Base-by-base conservation (phyloP, 2,797 vertebrate species). In the Lateolabrax maculatus region DNA sequence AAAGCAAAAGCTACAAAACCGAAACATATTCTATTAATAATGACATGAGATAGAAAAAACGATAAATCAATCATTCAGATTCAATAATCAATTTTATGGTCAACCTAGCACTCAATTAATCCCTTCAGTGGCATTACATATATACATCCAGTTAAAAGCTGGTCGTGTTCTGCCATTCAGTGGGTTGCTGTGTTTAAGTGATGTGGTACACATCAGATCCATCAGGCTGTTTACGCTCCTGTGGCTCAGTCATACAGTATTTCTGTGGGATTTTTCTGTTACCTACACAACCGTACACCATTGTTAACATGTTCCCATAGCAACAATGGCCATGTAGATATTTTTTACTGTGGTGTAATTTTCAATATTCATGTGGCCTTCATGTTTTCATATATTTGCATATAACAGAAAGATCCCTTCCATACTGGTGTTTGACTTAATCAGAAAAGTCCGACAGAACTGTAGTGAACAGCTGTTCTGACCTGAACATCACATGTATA, bases 131-230 rank as follows among this genome's bases (percentile, higher is more conserved):
- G 46, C 18, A 9, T 65, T 16, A 60, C 62, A 55, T 3, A 44
- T 29, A 65, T 6, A 65, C 29, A 65, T 21, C 12, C 48, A 70
- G 16, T 71, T 76, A 25, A 56, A 29, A 55, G 31, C 44, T 74
- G 69, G 57, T 79, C 34, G 46, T 70, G 56, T 67, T 51, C 46
- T 39, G 67, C 10, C 13, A 63, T 61, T 71, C 36, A 52, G 51
- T 49, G 60, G 46, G 39, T 53, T 66, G n/a, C 34, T 76, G 37
- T 64, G 49, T 36, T 62, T 19, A 75, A 18, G 31, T 68, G 70
- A 67, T 44, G 60, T 64, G 60, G 25, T 74, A 70, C 13, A 71
- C 60, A 79, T 75, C 67, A 71, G 27, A n/a, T n/a, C n/a, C n/a
- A n/a, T n/a, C n/a, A n/a, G n/a, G 31, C 39, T 67, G n/a, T 51